Conservation (phyloP, 2,797 vertebrate species). For the Microtus californicus region DNA sequence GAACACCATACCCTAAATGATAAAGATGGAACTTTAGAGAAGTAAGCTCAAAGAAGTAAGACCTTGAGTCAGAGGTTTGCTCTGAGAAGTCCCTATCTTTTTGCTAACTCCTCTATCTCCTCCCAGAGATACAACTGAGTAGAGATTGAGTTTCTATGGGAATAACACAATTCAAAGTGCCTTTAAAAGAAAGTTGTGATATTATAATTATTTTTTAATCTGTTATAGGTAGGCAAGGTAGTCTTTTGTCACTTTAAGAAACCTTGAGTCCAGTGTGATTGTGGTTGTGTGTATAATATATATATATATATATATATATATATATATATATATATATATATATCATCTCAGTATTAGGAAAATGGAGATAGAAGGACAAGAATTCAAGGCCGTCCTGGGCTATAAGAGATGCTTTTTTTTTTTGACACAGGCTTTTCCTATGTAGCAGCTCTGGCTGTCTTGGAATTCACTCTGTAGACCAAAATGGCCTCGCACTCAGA, state of each 20-base stretch:
- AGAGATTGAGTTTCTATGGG: background rate
- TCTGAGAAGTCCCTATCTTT: background rate
- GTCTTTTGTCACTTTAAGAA: background rate
- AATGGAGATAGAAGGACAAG: background rate
- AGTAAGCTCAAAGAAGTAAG: background rate
- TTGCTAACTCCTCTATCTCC: background rate
- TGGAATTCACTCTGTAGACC: background rate
- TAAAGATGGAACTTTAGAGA: background rate
- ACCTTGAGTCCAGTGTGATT: background rate
- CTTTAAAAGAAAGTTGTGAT: background rate
- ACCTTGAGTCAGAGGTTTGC: too few species aligned
- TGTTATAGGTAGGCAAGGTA: background rate
- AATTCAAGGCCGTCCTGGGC: background rate
- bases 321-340: too few species aligned
- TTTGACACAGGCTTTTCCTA: background rate
- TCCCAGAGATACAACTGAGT: background rate
- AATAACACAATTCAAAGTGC: background rate
- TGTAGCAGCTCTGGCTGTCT: background rate
- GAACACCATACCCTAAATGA: background rate
- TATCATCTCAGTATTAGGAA: background rate
- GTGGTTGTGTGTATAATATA: background rate
- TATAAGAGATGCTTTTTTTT: background rate
- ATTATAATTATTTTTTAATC: background rate
- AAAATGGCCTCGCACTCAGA: background rate
- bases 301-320: background rate